A percentile compares a stretch with the other conserved stretches of the same genome.
These are phyloP conservation scores for Philereme transversata DNA, from an alignment of 2,888 invertebrate genomes.

Conservation along the genomic window DNA sequence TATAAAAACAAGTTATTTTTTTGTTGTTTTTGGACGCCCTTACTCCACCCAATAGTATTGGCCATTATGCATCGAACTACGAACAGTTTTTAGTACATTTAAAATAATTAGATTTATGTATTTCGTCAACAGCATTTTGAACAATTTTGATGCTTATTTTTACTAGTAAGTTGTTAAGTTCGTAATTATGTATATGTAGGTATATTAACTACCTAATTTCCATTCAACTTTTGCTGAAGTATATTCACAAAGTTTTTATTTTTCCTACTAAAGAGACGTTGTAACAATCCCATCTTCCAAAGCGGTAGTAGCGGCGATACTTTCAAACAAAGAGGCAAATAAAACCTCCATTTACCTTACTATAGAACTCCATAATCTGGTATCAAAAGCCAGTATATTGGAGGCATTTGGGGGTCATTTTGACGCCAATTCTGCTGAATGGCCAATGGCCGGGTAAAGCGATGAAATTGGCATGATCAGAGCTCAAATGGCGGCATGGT, in stretches of 20 bases:
- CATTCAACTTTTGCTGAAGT: too few species aligned
- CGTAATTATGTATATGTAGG: too few species aligned
- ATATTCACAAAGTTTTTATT: slow-evolving; percentile 5
- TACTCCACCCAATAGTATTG: too few species aligned
- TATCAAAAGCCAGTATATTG: slow-evolving; percentile 11
- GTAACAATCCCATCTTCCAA: slow-evolving; percentile 9
- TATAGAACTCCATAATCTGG: slow-evolving; percentile 33
- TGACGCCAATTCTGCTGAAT: slow-evolving; percentile 21
- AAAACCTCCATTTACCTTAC: slow-evolving; percentile 20
- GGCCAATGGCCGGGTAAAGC: slow-evolving; percentile 48
- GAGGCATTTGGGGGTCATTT: slow-evolving; percentile 15
- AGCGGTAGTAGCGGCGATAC: slow-evolving; percentile 8
- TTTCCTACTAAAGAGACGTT: slow-evolving; percentile 3
- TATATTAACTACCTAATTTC: too few species aligned
- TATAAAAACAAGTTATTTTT: too few species aligned
- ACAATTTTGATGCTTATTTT: neutral
- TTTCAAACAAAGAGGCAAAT: slow-evolving; percentile 27
- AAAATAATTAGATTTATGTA: too few species aligned
- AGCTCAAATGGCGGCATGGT: slow-evolving; percentile 13
- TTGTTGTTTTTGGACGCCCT: too few species aligned
- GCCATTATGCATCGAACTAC: too few species aligned
- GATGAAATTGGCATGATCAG: slow-evolving; percentile 29
- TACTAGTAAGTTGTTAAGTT: neutral
- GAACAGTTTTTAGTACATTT: too few species aligned
- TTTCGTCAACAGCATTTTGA: too few species aligned